phyloP scores from a whole-genome alignment of 2,113 vertebrate genomes.

The Calidris pugnax region DNA sequence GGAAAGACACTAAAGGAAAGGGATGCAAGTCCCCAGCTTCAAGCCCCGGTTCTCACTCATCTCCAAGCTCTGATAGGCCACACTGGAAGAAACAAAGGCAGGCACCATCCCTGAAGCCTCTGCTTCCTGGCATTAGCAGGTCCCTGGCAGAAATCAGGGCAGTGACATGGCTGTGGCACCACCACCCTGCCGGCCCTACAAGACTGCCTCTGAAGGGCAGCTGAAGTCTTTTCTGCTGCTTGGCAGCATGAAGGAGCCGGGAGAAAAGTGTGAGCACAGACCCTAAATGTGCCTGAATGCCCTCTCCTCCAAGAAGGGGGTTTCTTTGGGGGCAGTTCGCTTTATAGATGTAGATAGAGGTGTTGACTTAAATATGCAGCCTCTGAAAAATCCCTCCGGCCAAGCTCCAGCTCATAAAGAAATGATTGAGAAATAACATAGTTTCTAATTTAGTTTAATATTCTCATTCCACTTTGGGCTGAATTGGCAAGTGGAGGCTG shows the following conservation, averaged over 20 bases:
- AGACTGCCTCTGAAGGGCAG: neutral
- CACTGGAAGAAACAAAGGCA: neutral
- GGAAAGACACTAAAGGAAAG: neutral
- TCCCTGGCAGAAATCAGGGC: neutral
- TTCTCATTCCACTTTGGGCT: neutral
- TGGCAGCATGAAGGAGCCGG: neutral
- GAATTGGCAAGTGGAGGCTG: neutral
- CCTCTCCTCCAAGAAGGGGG: neutral
- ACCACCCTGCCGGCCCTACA: accelerated
- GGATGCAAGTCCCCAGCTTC: neutral
- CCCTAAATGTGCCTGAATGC: neutral
- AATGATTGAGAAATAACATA: neutral
- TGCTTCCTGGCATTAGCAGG: neutral
- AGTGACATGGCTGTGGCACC: neutral
- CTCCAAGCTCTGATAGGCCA: neutral
- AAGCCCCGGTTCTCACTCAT: neutral
- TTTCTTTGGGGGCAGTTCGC: neutral
- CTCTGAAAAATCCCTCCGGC: neutral
- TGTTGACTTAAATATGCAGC: neutral
- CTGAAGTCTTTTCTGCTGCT: neutral
- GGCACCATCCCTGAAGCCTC: neutral
- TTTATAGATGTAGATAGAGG: neutral
- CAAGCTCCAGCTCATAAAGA: neutral
- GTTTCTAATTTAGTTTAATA: slow-evolving; percentile 22
- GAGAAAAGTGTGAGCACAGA: neutral